Evolutionary conservation across 2,797 vertebrate genomes (phyloP).

Genomic region (Macropus fuliginosus): DNA sequence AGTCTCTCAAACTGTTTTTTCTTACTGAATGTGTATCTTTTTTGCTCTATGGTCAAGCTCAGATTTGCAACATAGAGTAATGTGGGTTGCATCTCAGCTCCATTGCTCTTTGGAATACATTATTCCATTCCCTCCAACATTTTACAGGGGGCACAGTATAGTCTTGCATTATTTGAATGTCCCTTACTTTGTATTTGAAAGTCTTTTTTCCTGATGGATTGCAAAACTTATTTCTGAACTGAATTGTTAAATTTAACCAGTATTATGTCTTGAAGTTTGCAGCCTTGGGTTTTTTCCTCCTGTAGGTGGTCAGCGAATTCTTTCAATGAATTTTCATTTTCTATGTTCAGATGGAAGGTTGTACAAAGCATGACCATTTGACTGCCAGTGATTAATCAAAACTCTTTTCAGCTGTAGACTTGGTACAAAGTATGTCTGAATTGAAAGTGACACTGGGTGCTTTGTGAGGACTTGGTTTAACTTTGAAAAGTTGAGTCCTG

Average conservation of each 20-base stretch:
- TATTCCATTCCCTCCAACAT: not conserved
- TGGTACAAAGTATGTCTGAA: not conserved
- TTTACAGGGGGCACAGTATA: not conserved
- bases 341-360: not conserved
- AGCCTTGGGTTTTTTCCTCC: not conserved
- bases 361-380: not conserved
- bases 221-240: not conserved
- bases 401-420: not conserved
- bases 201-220: not conserved
- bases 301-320: not conserved
- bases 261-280: not conserved
- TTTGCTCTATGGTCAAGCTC: not conserved
- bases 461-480: not conserved
- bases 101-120: not conserved
- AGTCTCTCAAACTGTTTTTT: not conserved
- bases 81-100: not conserved
- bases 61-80: not conserved
- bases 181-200: not conserved
- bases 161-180: not conserved
- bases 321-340: not conserved
- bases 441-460: not conserved
- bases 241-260: not conserved
- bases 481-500: conserved; percentile 35
- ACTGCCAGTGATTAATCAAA: not conserved
- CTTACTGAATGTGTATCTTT: not conserved